Evolutionary conservation across 2,113 vertebrate species (phyloP).

Genomic region (Dicentrarchus labrax): DNA sequence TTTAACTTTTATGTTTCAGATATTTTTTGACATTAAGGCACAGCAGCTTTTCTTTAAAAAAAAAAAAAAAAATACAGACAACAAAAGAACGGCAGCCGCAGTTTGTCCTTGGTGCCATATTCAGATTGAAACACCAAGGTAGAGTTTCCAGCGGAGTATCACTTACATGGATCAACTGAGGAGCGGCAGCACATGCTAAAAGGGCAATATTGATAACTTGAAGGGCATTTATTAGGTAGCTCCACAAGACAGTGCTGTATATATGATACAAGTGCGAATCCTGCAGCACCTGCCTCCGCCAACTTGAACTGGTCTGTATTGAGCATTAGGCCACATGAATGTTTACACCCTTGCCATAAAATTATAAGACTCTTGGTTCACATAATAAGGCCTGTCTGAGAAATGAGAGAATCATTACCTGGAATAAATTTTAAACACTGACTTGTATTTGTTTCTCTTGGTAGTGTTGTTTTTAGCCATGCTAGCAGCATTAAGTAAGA

Average conservation of each 20-base stretch:
- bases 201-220: slow-evolving; percentile 37
- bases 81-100: slow-evolving; percentile 15
- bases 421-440: not conserved
- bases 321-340: not conserved
- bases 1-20: not conserved
- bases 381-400: not conserved
- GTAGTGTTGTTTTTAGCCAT: too few relatives aligned
- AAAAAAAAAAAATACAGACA: not conserved
- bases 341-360: too few relatives aligned
- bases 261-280: slow-evolving; percentile 1
- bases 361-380: too few relatives aligned
- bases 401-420: not conserved
- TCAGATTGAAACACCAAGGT: slow-evolving; percentile 59
- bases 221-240: slow-evolving; percentile 45
- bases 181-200: slow-evolving; percentile 34
- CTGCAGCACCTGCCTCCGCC: not conserved
- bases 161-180: slow-evolving; percentile 62
- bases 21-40: slow-evolving; percentile 1
- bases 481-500: too few relatives aligned
- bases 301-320: not conserved
- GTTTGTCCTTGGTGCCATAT: slow-evolving; percentile 64
- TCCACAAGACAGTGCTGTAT: not conserved
- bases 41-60: not conserved
- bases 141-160: slow-evolving; percentile 65
- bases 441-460: not conserved